Percentiles rank a stretch among this genome's conserved stretches.
These are phyloP conservation scores for Pomacea maculata DNA, from an alignment of 1,140 invertebrate genomes.

Conservation along the genomic window DNA sequence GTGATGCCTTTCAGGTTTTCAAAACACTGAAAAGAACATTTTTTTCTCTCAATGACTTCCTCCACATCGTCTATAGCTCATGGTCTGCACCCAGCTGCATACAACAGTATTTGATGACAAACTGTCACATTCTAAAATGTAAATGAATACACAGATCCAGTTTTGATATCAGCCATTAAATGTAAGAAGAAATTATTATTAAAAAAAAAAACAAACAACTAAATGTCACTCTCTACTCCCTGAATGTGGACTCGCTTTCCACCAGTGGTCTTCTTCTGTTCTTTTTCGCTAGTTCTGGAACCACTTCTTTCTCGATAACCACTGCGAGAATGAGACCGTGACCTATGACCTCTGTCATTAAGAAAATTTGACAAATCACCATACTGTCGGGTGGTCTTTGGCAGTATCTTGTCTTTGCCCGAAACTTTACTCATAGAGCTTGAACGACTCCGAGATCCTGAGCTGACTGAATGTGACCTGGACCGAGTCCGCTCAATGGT, in stretches of 20 bases:
- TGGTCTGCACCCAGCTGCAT: too few relatives aligned
- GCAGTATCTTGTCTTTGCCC: constrained; percentile 2
- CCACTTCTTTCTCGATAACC: constrained; percentile 1
- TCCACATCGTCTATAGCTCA: too few relatives aligned
- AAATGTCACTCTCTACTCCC: constrained; percentile 20
- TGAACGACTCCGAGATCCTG: background rate
- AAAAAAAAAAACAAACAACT: background rate
- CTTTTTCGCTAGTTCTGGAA: constrained; percentile 10
- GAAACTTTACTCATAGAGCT: background rate
- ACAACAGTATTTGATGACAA: too few relatives aligned
- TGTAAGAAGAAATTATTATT: too few relatives aligned
- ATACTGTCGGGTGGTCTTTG: constrained; percentile 5
- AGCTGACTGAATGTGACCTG: constrained; percentile 6
- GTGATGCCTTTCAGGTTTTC: too few relatives aligned
- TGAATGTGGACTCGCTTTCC: constrained; percentile 18
- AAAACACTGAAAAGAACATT: too few relatives aligned
- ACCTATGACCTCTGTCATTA: background rate
- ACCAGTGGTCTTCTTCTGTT: constrained; percentile 7
- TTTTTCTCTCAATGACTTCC: too few relatives aligned
- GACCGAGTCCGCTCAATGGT: constrained; percentile 12
- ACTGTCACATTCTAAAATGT: too few relatives aligned
- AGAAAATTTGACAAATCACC: constrained; percentile 17
- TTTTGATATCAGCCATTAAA: too few relatives aligned
- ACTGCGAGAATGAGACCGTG: constrained; percentile 2
- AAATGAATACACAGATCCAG: too few relatives aligned